Base-by-base conservation (phyloP, 1,140 invertebrate genomes). In the Meloidogyne floridensis region DNA sequence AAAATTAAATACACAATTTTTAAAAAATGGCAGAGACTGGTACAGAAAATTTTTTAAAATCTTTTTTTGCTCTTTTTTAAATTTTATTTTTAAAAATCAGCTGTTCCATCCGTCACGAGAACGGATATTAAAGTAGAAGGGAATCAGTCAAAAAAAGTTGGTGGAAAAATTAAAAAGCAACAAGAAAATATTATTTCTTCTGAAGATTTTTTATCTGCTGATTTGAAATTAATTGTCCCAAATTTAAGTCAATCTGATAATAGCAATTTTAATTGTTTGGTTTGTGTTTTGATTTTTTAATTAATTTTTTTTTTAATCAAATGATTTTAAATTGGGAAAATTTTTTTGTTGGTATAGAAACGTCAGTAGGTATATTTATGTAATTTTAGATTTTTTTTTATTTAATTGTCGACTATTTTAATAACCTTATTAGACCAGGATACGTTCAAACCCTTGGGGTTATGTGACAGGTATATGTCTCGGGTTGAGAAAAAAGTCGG, bases 151-250 rank as follows among this genome's bases (percentile, higher is more conserved):
- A 9, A 54, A 0, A 54, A 54, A 54, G 10, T 13, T 65, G n/a
- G 6, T 65, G n/a, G n/a, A 65, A 65, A 65, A n/a, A n/a, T 65
- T n/a, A 65, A 65, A 65, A 65, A 65, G 5, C 15, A 65, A 65
- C 59, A n/a, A 5, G n/a, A n/a, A 18, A 65, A 65, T 0, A n/a
- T n/a, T n/a, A 2, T 65, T 15, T 8, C 59, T 11, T 65, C 59
- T 65, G 59, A 65, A 6, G 59, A 65, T 65, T 65, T 65, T 65
- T 65, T 65, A n/a, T 5, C 4, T 11, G 7, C 59, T 65, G 59
- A n/a, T 65, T 65, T 65, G 10, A 65, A 65, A 65, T 65, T 65
- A 65, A 65, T 65, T 65, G 59, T 65, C n/a, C 59, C 59, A n/a
- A 65, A 65, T n/a, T 5, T 65, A 11, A 5, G 7, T 5, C 59